Base-by-base conservation (phyloP, 2,888 invertebrate species). In the Acanthopleura granulata region DNA sequence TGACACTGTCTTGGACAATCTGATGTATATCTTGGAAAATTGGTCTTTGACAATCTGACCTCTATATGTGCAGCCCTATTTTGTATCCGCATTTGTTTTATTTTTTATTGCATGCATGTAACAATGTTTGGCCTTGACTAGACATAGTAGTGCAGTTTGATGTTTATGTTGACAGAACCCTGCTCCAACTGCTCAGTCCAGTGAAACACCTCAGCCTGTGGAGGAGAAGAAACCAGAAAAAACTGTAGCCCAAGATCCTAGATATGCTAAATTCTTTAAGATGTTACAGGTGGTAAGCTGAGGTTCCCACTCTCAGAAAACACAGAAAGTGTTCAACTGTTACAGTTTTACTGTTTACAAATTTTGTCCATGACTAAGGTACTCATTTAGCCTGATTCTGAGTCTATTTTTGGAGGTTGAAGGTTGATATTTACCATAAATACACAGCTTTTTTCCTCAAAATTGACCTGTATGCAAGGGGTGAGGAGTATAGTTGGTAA, bases 181-280 rank as follows among this genome's bases (percentile, higher is more conserved):
- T 30, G 66, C 70, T 27, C 14, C 66, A 30, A 50, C 50, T 73
- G 27, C 72, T 25, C 40, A 40, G 40, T 9, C 40, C 40, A 27
- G 62, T 18, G 30, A 30, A 49, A 27, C 49, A 18, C 30, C 49
- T 30, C 30, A 29, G 16, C 25, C 72, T 50, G 50, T 49, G 29
- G 62, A 78, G 40, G 77, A 79, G 73, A 73, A 71, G 25, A 76
- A 76, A 76, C 79, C 83, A 30, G 76, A 78, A 15, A 87, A 83
- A 74, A 85, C 88, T 27, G 88, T 89, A 9, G 85, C 86, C 16
- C 92, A 93, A 73, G 94, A 95, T 89, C 93, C 93, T 6, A 92
- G 93, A 81, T 96, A 94, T 90, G 92, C 93, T 30, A 94, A 93
- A 90, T 97, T 94, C 91, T 94, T 97, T 77, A 97, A 96, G 92